phyloP scores from a whole-genome alignment of 2,888 invertebrate genomes.

The Dendrolimus houi region DNA sequence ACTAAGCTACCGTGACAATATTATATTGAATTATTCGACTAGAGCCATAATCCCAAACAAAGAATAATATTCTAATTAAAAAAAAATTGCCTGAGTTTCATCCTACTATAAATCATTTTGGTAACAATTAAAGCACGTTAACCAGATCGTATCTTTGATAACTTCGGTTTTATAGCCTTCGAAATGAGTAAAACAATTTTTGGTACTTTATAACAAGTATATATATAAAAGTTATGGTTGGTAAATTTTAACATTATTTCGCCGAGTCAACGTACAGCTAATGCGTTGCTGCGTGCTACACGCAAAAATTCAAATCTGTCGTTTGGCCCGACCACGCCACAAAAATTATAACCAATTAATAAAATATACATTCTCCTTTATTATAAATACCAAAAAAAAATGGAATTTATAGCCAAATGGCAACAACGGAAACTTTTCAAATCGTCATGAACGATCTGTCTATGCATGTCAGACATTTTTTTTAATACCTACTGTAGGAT shows the following conservation, averaged over 20 bases:
- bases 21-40: too few species aligned
- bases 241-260: constrained; percentile 10
- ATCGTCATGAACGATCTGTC: background rate
- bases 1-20: too few species aligned
- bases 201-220: background rate
- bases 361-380: constrained; percentile 12
- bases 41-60: too few species aligned
- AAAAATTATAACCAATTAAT: constrained; percentile 34
- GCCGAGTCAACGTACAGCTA: constrained; percentile 26
- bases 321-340: constrained; percentile 36
- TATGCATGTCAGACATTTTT: too few species aligned
- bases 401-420: background rate
- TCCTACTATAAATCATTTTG: background rate
- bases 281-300: constrained; percentile 52
- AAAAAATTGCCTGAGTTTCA: too few species aligned
- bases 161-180: background rate
- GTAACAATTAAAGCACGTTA: background rate
- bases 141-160: background rate
- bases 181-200: background rate
- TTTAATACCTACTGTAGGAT: too few species aligned
- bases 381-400: constrained; percentile 7
- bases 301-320: constrained; percentile 45
- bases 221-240: background rate
- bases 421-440: background rate
- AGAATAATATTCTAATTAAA: too few species aligned